A percentile compares a stretch with the other conserved stretches of the same genome.
Conservation (phyloP, 2,888 invertebrate genomes). For the Pristionchus exspectatus region DNA sequence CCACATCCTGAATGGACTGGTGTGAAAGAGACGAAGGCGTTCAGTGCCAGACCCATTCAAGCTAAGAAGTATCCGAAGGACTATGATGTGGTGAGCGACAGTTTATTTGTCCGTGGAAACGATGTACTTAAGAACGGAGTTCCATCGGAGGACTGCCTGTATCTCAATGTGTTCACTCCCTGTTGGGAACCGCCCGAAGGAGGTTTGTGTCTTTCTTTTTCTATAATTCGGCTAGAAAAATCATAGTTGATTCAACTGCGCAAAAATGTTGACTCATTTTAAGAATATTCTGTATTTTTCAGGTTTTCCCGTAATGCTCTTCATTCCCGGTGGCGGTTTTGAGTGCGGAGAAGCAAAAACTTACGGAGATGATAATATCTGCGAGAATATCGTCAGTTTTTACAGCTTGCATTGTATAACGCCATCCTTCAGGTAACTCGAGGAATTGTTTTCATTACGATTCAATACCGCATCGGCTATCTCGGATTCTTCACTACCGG, state of each 20-base stretch:
- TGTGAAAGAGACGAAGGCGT: conserved; percentile 61
- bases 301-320: not conserved
- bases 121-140: not conserved
- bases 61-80: not conserved
- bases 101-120: not conserved
- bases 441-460: not conserved
- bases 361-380: not conserved
- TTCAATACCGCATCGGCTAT: not conserved
- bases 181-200: not conserved
- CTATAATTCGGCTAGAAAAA: not conserved
- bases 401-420: not conserved
- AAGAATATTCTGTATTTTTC: not conserved
- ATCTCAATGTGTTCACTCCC: conserved; percentile 64
- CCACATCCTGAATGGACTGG: conserved; percentile 60
- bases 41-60: conserved; percentile 61
- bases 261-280: not conserved
- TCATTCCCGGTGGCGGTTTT: not conserved
- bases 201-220: not conserved
- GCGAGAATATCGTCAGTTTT: not conserved
- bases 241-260: not conserved
- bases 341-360: not conserved
- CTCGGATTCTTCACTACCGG: not conserved
- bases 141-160: conserved; percentile 62
- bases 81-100: not conserved
- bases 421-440: not conserved